These are phyloP conservation scores for Drosophila greeni DNA, from an alignment of 2,888 invertebrate genomes.

Conservation along the genomic window DNA sequence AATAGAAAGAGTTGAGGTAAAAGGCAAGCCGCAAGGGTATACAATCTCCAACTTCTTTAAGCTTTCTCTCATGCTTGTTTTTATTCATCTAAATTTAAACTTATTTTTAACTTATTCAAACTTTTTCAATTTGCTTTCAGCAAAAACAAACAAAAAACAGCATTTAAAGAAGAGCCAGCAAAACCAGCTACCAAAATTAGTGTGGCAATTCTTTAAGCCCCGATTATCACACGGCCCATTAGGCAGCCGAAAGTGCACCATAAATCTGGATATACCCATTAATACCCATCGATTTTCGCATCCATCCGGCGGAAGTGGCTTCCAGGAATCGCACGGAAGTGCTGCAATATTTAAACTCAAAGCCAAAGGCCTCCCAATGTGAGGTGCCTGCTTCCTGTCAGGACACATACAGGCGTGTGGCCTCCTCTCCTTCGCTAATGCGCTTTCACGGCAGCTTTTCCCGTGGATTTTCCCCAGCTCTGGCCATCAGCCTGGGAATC, in stretches of 20 bases:
- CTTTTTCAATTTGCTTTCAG: background rate
- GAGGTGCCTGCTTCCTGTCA: slow-evolving; percentile 28
- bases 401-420: slow-evolving; percentile 25
- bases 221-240: slow-evolving; percentile 10
- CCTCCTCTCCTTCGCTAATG: slow-evolving; percentile 46
- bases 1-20: background rate
- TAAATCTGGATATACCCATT: slow-evolving; percentile 24
- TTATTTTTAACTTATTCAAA: no score
- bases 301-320: slow-evolving; percentile 49
- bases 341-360: slow-evolving; percentile 41
- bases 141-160: background rate
- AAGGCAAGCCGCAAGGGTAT: no score
- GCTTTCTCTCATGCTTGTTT: background rate
- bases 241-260: slow-evolving; percentile 4
- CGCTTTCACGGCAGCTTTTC: slow-evolving; percentile 24
- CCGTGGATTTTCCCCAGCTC: slow-evolving; percentile 27
- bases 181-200: background rate
- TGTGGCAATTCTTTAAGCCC: background rate
- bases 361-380: slow-evolving; percentile 3
- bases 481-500: slow-evolving; percentile 12
- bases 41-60: background rate
- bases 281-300: slow-evolving; percentile 23
- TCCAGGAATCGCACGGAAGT: slow-evolving; percentile 49
- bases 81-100: background rate
- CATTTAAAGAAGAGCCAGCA: background rate